These are phyloP conservation scores for Cryptoleucopteryx plumbea DNA, from an alignment of 2,113 vertebrate species.

Conservation along the genomic window DNA sequence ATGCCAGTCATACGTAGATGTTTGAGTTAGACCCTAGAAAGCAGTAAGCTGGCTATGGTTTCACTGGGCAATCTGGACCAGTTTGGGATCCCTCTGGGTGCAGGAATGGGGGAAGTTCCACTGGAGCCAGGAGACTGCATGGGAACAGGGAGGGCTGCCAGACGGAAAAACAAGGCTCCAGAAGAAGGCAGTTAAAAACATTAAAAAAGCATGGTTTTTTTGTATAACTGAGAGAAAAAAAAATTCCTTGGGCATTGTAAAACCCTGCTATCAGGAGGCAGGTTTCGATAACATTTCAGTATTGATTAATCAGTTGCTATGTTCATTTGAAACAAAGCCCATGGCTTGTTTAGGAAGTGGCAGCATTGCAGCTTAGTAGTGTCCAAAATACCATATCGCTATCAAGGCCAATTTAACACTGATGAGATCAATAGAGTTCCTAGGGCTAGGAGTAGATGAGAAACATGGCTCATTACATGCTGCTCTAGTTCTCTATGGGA, in stretches of 20 bases:
- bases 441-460: conserved; percentile 1
- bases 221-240: not conserved
- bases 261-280: not conserved
- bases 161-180: not conserved
- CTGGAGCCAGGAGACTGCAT: accelerated
- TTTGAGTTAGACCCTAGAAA: not conserved
- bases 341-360: not conserved
- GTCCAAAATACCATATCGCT: not conserved
- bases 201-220: not conserved
- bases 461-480: conserved; percentile 5
- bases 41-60: not conserved
- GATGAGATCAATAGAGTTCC: conserved; percentile 26
- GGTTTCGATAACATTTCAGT: conserved; percentile 10
- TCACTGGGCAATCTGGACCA: not conserved
- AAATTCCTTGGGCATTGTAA: not conserved
- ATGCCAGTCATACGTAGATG: accelerated
- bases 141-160: not conserved
- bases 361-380: not conserved
- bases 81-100: not conserved
- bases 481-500: not conserved
- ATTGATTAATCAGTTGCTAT: conserved; percentile 2
- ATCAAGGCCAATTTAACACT: conserved; percentile 35
- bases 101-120: not conserved
- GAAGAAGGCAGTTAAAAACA: not conserved
- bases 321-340: conserved; percentile 9